phyloP scores from a whole-genome alignment of 2,888 invertebrate species.

The Colletes collaris region DNA sequence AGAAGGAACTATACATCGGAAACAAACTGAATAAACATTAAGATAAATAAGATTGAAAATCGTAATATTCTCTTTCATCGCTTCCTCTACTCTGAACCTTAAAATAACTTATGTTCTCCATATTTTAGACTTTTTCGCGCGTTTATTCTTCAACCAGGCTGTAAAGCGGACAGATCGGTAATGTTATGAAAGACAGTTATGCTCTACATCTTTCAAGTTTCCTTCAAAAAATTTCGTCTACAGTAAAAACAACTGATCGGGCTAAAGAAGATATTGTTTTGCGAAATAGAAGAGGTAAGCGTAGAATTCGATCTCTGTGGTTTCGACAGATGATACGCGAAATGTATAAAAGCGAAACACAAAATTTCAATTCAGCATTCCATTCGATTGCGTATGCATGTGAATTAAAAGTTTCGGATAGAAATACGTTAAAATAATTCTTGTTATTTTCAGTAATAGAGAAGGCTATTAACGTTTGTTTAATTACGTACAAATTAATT shows the following conservation, averaged over 20 bases:
- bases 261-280: background rate
- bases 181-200: background rate
- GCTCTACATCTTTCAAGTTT: background rate
- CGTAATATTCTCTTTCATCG: background rate
- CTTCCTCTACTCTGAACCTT: background rate
- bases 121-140: background rate
- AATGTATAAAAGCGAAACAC: too few relatives aligned
- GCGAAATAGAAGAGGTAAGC: too few relatives aligned
- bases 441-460: too few relatives aligned
- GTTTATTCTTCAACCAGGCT: background rate
- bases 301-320: too few relatives aligned
- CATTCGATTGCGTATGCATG: background rate
- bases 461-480: too few relatives aligned
- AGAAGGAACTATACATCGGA: too few relatives aligned
- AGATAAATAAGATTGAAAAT: too few relatives aligned
- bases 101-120: background rate
- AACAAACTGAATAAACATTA: too few relatives aligned
- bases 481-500: background rate
- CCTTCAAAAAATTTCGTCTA: background rate
- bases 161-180: background rate
- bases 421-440: background rate
- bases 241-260: background rate
- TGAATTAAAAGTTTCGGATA: background rate
- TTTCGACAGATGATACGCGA: too few relatives aligned
- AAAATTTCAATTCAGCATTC: too few relatives aligned